These are phyloP conservation scores for Aegithalos caudatus DNA, from an alignment of 2,113 vertebrate genomes.

Conservation along the genomic window DNA sequence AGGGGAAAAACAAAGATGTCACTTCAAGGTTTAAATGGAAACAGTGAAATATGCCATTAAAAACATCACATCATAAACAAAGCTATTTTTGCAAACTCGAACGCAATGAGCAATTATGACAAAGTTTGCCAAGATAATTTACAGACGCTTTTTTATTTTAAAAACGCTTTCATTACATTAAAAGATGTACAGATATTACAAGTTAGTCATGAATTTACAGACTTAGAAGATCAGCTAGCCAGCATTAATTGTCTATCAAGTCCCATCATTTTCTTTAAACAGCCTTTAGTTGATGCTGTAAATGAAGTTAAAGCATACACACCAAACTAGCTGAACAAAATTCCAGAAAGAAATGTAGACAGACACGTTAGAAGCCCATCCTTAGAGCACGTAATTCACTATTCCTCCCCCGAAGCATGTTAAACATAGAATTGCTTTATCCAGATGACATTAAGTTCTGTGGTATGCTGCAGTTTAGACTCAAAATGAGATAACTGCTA, in stretches of 20 bases:
- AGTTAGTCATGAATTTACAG: background rate
- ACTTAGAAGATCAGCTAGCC: background rate
- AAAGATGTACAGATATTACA: background rate
- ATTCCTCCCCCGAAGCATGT: background rate
- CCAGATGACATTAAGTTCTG: background rate
- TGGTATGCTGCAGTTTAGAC: background rate
- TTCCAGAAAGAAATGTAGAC: background rate
- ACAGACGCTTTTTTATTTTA: background rate
- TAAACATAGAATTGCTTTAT: background rate
- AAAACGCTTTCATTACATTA: background rate
- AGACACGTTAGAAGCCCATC: background rate
- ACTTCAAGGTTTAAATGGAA: constrained; percentile 44
- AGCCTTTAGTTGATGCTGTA: background rate
- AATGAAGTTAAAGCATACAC: background rate
- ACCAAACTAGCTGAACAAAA: background rate
- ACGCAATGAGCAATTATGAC: background rate
- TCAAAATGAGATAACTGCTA: background rate
- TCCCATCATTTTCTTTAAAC: background rate
- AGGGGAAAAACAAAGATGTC: constrained; percentile 46
- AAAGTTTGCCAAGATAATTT: background rate
- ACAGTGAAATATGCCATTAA: constrained; percentile 49
- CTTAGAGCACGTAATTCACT: background rate
- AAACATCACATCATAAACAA: constrained; percentile 51
- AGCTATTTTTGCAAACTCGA: constrained; percentile 30
- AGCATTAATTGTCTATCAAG: background rate